Conservation (phyloP, 1,140 invertebrate genomes). For the Drosophila miranda region DNA sequence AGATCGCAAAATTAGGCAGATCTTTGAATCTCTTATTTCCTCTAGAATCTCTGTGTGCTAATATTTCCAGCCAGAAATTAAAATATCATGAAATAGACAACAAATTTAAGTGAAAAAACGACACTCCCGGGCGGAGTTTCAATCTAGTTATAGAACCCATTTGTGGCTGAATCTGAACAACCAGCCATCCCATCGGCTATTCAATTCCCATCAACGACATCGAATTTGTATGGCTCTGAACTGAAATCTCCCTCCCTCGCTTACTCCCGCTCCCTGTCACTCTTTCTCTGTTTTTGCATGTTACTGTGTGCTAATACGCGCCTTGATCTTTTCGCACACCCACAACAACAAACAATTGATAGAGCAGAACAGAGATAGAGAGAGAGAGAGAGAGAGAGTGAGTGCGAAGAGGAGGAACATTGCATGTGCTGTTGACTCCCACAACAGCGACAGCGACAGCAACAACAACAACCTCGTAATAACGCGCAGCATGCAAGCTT, state of each 20-base stretch:
- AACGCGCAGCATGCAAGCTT: conserved; percentile 74
- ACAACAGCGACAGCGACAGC: conserved; percentile 39
- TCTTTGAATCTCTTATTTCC: no score
- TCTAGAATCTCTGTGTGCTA: no score
- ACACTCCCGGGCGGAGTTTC: no score
- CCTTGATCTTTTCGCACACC: conserved; percentile 76
- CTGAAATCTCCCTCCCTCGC: conserved; percentile 20
- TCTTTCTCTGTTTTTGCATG: conserved; percentile 39
- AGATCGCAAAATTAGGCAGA: no score
- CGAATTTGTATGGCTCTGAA: conserved; percentile 45
- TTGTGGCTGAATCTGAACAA: no score
- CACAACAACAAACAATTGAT: conserved; percentile 35
- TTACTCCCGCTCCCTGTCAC: conserved; percentile 4
- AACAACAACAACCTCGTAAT: conserved; percentile 54
- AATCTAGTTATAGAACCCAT: no score
- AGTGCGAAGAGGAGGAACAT: conserved; percentile 30
- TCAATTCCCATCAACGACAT: conserved; percentile 5
- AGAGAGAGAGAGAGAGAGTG: no score
- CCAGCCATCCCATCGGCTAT: no score
- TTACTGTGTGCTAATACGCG: conserved; percentile 57
- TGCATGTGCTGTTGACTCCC: conserved; percentile 66
- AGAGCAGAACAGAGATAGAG: conserved; percentile 3
- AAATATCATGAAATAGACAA: no score
- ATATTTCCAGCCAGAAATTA: no score
- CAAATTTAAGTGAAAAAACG: no score